Conservation (phyloP, 2,797 vertebrate species). For the Lagothrix lagotricha region DNA sequence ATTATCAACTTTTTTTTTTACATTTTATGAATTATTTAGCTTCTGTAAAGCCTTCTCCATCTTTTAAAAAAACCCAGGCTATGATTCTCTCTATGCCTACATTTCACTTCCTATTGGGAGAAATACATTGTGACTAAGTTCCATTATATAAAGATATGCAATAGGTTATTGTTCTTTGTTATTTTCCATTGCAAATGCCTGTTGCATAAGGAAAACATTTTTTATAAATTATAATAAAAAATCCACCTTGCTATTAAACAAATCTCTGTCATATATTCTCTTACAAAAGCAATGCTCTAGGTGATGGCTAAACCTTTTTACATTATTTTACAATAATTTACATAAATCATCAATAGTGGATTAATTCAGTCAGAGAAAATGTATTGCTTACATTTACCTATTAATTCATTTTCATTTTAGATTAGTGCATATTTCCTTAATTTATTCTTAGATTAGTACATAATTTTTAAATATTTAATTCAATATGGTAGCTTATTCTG, state of each 20-base stretch:
- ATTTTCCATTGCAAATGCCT: neutral
- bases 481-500: neutral
- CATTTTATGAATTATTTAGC: neutral
- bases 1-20: neutral
- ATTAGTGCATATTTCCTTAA: neutral
- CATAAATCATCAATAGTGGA: neutral
- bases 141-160: neutral
- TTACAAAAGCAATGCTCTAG: neutral
- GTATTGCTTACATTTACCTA: neutral
- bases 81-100: neutral
- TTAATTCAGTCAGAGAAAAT: neutral
- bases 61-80: neutral
- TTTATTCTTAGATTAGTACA: neutral
- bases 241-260: neutral
- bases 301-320: neutral
- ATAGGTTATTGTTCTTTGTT: neutral
- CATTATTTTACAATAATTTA: neutral
- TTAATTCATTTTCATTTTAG: neutral
- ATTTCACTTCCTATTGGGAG: neutral
- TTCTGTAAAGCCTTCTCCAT: neutral
- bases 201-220: neutral
- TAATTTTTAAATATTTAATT: conserved; percentile 6
- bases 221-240: neutral
- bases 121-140: neutral
- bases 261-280: neutral